Base-by-base conservation (phyloP, 2,888 invertebrate species). In the Dynastes tityus region DNA sequence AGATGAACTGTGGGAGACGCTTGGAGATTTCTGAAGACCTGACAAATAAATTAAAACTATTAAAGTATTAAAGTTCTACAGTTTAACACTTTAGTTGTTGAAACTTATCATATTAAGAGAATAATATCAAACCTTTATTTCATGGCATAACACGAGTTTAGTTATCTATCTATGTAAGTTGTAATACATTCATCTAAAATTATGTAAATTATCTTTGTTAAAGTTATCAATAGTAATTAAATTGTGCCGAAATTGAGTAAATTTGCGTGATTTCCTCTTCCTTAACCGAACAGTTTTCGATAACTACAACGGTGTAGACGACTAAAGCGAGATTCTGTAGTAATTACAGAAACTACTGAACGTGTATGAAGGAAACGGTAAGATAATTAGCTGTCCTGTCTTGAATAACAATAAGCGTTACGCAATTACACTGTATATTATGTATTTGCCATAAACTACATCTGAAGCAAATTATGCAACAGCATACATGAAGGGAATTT, bases 361-460 rank as follows among this genome's bases (percentile, higher is more conserved):
- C 63, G 32, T 32, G 11, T 29, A 70, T 70, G 27, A 55, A 40
- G 73, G 73, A 73, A 73, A 73, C 40, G 37, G 37, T 73, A 58
- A 58, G 22, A 29, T 73, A 73, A 73, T 73, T 73, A 73, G 40
- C 22, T 16, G 40, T 73, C 27, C 16, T 22, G 58, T 16, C 16
- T 22, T 45, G 73, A 73, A 55, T 40, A 37, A 37, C 40, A 58
- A 73, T 40, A 16, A 37, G 40, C 37, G 16, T 73, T 58, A 58
- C 58, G 58, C 58, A 73, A 73, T 73, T 58, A 37, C 16, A 40
- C 16, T 9, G 37, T 40, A 73, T 73, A 73, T 73, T 73, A 73
- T 58, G 22, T 16, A 37, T 58, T 73, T 22, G 22, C 11, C 9
- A 11, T 40, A 58, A 55, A 58, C 73, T 40, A 58, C 58, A 73